Percentiles rank a stretch among this genome's conserved stretches.
Conservation (phyloP, 2,888 invertebrate genomes). For the Hoplodrina ambigua region DNA sequence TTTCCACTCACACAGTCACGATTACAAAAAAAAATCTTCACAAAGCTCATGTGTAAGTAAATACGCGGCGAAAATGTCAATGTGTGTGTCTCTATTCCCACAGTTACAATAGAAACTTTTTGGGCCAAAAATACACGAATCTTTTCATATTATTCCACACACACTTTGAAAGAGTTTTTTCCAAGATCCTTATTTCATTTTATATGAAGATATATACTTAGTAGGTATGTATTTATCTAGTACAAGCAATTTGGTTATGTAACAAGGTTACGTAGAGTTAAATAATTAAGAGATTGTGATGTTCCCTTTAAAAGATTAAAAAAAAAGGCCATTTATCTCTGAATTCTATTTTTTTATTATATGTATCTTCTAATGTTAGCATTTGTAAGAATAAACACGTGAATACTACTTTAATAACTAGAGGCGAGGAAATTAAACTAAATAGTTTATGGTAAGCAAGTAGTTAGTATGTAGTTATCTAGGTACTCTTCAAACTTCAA, state of each 20-base stretch:
- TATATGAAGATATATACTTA: constrained; percentile 7
- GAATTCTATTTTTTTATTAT: background rate
- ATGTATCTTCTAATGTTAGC: background rate
- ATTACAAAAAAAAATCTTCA: constrained; percentile 21
- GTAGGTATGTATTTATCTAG: constrained; percentile 12
- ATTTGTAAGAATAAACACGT: background rate
- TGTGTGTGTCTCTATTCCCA: constrained; percentile 30
- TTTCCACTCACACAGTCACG: constrained; percentile 22
- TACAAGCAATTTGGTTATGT: constrained; percentile 40
- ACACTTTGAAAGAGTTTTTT: constrained; percentile 39
- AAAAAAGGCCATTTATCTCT: background rate
- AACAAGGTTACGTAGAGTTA: constrained; percentile 24
- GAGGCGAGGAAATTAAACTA: too few relatives aligned
- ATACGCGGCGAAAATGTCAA: background rate
- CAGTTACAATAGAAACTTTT: constrained; percentile 52
- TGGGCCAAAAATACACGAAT: constrained; percentile 49
- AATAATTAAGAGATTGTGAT: constrained; percentile 32
- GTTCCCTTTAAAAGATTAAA: background rate
- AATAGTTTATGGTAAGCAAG: too few relatives aligned
- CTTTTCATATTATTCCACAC: constrained; percentile 47
- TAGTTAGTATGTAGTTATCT: too few relatives aligned
- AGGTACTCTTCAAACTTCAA: too few relatives aligned
- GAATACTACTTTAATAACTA: background rate
- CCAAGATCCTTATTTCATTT: constrained; percentile 37
- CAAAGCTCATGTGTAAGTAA: constrained; percentile 31